Percentiles rank a stretch among this genome's conserved stretches.
Conservation (phyloP, 2,888 invertebrate species). For the Boloria euphrosyne region DNA sequence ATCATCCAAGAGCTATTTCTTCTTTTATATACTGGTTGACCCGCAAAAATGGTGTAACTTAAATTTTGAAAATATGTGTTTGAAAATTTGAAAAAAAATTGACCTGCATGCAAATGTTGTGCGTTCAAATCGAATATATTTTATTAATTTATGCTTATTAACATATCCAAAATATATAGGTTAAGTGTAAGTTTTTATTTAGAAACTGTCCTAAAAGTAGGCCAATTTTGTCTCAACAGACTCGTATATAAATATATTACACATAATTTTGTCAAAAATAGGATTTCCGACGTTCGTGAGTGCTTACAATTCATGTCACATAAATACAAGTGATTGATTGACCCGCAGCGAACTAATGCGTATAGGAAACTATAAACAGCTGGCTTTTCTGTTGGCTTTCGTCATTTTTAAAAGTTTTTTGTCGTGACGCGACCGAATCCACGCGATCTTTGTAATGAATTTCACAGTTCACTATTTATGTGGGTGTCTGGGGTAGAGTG, state of each 20-base stretch:
- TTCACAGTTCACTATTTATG: conserved; percentile 3
- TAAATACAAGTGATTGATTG: conserved; percentile 79
- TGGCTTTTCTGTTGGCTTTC: conserved; percentile 59
- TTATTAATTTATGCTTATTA: too few relatives aligned
- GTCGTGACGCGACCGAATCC: conserved; percentile 26
- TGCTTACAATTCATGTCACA: conserved; percentile 69
- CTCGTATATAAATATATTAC: neutral
- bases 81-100: too few relatives aligned
- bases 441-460: conserved; percentile 12
- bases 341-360: conserved; percentile 75
- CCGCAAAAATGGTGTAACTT: too few relatives aligned
- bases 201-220: too few relatives aligned
- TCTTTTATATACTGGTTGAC: too few relatives aligned
- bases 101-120: too few relatives aligned
- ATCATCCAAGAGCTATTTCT: too few relatives aligned
- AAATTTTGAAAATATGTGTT: too few relatives aligned
- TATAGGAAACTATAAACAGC: conserved; percentile 77
- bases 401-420: conserved; percentile 39
- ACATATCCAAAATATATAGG: too few relatives aligned
- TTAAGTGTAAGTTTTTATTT: too few relatives aligned
- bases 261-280: conserved; percentile 36
- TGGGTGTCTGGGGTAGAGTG: neutral
- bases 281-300: conserved; percentile 54
- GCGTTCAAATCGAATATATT: too few relatives aligned
- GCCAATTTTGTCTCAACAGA: neutral